These are phyloP conservation scores for Andricus grossulariae DNA, from an alignment of 1,140 invertebrate genomes.

Conservation along the genomic window DNA sequence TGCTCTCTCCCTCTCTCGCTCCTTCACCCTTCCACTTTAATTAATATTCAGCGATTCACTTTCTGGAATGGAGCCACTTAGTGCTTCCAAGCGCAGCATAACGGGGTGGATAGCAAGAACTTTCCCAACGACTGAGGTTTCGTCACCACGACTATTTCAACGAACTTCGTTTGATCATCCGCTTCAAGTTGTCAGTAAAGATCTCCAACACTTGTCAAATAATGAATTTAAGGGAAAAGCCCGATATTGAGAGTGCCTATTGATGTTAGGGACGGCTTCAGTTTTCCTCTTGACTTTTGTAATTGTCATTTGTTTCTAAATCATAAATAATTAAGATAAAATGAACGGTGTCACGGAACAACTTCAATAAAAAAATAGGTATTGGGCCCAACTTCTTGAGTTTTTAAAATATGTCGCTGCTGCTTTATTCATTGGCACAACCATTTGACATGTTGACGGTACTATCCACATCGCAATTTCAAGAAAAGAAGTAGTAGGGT, in stretches of 20 bases:
- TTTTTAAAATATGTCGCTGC: too few species aligned
- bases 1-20: constrained; percentile 2
- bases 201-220: constrained; percentile 1
- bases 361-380: too few species aligned
- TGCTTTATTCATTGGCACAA: too few species aligned
- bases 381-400: too few species aligned
- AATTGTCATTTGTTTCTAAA: background rate
- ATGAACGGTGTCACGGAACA: too few species aligned
- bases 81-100: constrained; percentile 41
- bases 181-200: constrained; percentile 21
- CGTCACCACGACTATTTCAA: constrained; percentile 31
- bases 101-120: constrained; percentile 34
- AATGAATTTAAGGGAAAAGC: background rate
- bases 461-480: too few species aligned
- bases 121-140: constrained; percentile 36
- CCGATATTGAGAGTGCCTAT: background rate
- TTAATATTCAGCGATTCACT: constrained; percentile 62
- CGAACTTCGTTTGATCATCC: constrained; percentile 33
- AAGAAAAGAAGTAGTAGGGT: too few species aligned
- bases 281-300: background rate
- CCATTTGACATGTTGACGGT: too few species aligned
- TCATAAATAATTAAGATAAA: too few species aligned
- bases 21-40: constrained; percentile 49
- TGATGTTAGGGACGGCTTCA: background rate
- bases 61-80: constrained; percentile 59